A percentile compares a stretch with the other conserved stretches of the same genome.
Conservation (phyloP, 2,888 invertebrate genomes). For the Tetrapedia diversipes region DNA sequence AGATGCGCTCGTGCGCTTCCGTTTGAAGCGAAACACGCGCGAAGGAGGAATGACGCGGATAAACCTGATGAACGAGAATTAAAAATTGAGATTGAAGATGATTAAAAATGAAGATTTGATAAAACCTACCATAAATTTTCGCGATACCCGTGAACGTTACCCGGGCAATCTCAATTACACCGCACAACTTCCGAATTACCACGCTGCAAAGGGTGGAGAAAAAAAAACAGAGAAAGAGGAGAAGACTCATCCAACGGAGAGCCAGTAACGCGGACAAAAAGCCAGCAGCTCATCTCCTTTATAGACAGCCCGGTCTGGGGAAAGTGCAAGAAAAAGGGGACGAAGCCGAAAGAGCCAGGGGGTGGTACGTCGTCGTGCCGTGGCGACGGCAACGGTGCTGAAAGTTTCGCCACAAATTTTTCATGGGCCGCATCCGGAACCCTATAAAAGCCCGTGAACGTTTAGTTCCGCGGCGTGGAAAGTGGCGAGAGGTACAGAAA, state of each 20-base stretch:
- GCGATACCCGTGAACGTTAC: too few relatives aligned
- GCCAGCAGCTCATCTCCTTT: slow-evolving; percentile 13
- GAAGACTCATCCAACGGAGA: slow-evolving; percentile 36
- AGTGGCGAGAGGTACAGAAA: slow-evolving; percentile 16
- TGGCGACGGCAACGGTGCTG: slow-evolving; percentile 27
- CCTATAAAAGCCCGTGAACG: slow-evolving; percentile 56
- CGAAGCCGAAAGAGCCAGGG: background rate
- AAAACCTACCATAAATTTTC: too few relatives aligned
- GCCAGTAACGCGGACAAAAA: slow-evolving; percentile 41
- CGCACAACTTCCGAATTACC: slow-evolving; percentile 14
- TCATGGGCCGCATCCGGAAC: slow-evolving; percentile 53
- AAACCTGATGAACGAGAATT: too few relatives aligned
- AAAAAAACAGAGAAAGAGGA: background rate
- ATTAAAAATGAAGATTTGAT: too few relatives aligned
- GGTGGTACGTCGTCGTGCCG: background rate
- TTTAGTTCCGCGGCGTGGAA: slow-evolving; percentile 46
- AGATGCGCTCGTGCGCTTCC: too few relatives aligned
- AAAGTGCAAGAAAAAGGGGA: slow-evolving; percentile 28
- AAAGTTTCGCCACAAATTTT: slow-evolving; percentile 64
- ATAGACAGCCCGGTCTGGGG: background rate
- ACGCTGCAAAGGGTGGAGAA: background rate
- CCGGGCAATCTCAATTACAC: background rate
- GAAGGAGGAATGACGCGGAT: too few relatives aligned
- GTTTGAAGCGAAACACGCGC: too few relatives aligned
- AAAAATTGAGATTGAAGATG: too few relatives aligned